These are phyloP conservation scores for Hydraecia micacea DNA, from an alignment of 2,888 invertebrate genomes.

Conservation along the genomic window DNA sequence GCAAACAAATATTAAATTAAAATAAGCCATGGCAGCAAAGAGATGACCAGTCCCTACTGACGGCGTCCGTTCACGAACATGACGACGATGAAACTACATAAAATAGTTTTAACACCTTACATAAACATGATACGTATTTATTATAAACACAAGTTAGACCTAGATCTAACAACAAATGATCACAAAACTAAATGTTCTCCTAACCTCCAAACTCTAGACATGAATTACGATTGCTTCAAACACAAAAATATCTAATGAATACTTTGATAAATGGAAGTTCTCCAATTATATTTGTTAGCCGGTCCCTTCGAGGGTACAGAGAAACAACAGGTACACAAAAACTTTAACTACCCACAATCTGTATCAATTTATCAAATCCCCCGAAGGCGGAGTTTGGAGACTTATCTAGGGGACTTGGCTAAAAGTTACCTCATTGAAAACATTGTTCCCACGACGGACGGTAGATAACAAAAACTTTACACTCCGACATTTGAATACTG, in stretches of 20 bases:
- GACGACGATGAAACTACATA: no score
- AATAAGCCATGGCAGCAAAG: no score
- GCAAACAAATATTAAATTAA: no score
- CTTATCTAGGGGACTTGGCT: constrained; percentile 67
- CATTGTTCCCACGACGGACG: constrained; percentile 57
- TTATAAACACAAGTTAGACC: neutral
- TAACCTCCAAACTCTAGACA: constrained; percentile 23
- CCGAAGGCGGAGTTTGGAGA: constrained; percentile 61
- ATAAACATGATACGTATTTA: neutral
- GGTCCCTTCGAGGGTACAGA: constrained; percentile 25
- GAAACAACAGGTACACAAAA: constrained; percentile 66
- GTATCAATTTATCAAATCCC: constrained; percentile 76
- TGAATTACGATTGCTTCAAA: constrained; percentile 51
- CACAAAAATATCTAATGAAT: constrained; percentile 63
- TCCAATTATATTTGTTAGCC: constrained; percentile 56
- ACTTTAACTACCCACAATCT: constrained; percentile 73
- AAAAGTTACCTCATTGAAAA: constrained; percentile 74
- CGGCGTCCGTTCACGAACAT: no score
- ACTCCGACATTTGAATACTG: constrained; percentile 42
- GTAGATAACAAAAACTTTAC: constrained; percentile 53
- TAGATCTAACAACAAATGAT: neutral
- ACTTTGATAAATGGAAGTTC: constrained; percentile 62
- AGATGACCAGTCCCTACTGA: no score
- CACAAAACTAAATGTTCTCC: constrained; percentile 1
- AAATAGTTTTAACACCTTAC: neutral